Evolutionary conservation across 2,888 invertebrate genomes (phyloP), one percentile per base, ranked within the genome.

Genomic region (Zhuqinia jingwanae): DNA sequence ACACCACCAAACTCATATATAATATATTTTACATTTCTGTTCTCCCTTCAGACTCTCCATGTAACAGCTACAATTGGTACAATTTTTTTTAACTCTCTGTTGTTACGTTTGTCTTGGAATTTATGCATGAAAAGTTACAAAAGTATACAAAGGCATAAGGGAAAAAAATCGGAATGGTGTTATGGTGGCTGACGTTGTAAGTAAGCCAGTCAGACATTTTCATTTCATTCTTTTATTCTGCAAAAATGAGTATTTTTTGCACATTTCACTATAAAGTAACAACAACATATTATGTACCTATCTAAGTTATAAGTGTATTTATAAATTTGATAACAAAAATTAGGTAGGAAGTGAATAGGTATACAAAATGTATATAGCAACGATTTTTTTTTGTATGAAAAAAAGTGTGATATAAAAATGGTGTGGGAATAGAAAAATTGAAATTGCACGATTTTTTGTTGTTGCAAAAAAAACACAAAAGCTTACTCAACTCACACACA

Each of bases 371-470:
- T n/a, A n/a, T n/a, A n/a, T n/a, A n/a, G n/a, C n/a, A n/a, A n/a
- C n/a, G n/a, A n/a, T n/a, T n/a, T n/a, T n/a, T n/a, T n/a, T n/a
- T n/a, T n/a, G n/a, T n/a, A n/a, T n/a, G n/a, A n/a, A 36, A 53
- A 68, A 36, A 53, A 36, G 36, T 36, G 36, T 53, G 30, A 53
- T 79, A 70, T 70, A 56, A 80, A 70, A 80, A 60, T 47, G 63
- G 13, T 25, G 56, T 56, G 58, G 25, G 20, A 60, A 22, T 22
- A 27, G 50, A 83, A 76, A 83, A 83, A 83, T 83, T 76, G 83
- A 83, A 83, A 76, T 63, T 65, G 76, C 47, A 77, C 30, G 73
- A 78, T 77, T 30, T 68, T 84, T 84, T 68, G n/a, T 47, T 65
- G 65, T 77, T 58, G 84, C 84, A 78, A 56, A 56, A 70, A n/a